These are phyloP conservation scores for Cabera pusaria DNA, from an alignment of 2,888 invertebrate genomes.

Conservation along the genomic window DNA sequence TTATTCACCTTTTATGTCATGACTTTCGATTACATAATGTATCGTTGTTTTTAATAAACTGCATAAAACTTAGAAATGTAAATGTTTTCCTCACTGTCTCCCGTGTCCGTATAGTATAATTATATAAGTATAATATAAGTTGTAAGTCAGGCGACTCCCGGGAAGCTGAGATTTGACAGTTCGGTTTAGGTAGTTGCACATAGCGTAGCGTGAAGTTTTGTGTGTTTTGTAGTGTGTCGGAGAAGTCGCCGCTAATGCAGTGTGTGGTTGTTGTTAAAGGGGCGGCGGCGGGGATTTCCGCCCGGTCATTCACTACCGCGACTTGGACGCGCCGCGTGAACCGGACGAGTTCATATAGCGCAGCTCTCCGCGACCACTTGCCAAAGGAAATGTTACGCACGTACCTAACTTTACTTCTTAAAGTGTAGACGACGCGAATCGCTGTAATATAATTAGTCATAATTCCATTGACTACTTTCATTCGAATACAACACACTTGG, in stretches of 20 bases:
- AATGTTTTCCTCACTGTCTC: slow-evolving; percentile 38
- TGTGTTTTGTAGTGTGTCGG: slow-evolving; percentile 39
- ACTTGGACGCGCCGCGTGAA: slow-evolving; percentile 96
- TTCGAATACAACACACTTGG: slow-evolving; percentile 25
- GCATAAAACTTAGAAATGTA: slow-evolving; percentile 37
- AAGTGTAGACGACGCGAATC: slow-evolving; percentile 27
- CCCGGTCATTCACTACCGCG: slow-evolving; percentile 95
- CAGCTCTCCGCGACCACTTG: slow-evolving; percentile 38
- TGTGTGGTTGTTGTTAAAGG: slow-evolving; percentile 85
- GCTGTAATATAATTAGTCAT: slow-evolving; percentile 13
- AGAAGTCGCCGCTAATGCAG: slow-evolving; percentile 39
- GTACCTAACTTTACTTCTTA: slow-evolving; percentile 22
- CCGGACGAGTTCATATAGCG: slow-evolving; percentile 92
- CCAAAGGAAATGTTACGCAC: slow-evolving; percentile 43
- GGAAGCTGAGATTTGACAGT: slow-evolving; percentile 66
- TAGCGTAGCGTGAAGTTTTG: slow-evolving; percentile 30
- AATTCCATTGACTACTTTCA: slow-evolving; percentile 8
- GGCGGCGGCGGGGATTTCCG: slow-evolving; percentile 91
- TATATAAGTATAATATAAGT: slow-evolving; percentile 14
- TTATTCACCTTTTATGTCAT: slow-evolving; percentile 10
- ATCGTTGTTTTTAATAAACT: slow-evolving; percentile 49
- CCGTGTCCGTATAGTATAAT: slow-evolving; percentile 27
- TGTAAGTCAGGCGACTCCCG: slow-evolving; percentile 42
- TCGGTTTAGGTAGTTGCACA: slow-evolving; percentile 28
- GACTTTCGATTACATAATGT: slow-evolving; percentile 14